These are phyloP conservation scores for Apodemia mormo DNA, from an alignment of 2,888 invertebrate species.

Conservation along the genomic window DNA sequence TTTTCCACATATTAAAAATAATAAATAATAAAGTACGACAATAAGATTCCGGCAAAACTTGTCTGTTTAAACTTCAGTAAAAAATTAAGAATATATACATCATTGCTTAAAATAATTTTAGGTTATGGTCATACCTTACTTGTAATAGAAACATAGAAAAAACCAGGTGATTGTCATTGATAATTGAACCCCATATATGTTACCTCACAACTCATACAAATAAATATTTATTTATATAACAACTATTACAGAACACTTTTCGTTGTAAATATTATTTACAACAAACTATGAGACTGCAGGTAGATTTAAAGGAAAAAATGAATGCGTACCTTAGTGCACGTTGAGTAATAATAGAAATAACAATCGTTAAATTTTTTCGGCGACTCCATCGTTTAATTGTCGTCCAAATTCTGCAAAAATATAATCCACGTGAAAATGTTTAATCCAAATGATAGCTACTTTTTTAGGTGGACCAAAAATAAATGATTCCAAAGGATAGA, in stretches of 20 bases:
- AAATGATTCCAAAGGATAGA: conserved; percentile 29
- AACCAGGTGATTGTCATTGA: background rate
- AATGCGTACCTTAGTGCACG: conserved; percentile 88
- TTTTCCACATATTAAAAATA: too few relatives aligned
- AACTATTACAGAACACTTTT: background rate
- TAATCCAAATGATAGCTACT: conserved; percentile 62
- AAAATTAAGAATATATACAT: too few relatives aligned
- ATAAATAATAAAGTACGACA: too few relatives aligned
- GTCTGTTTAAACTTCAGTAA: too few relatives aligned
- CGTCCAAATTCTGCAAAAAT: conserved; percentile 27
- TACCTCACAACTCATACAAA: conserved; percentile 1
- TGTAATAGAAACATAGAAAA: background rate
- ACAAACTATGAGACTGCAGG: background rate
- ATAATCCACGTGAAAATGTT: conserved; percentile 27
- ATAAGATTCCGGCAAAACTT: too few relatives aligned
- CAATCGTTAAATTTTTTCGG: conserved; percentile 91
- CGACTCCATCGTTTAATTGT: conserved; percentile 82
- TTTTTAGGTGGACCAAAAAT: conserved; percentile 65
- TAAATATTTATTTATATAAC: conserved; percentile 28
- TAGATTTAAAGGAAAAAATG: conserved; percentile 12
- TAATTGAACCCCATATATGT: background rate
- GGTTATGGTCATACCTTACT: background rate
- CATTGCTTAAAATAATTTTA: background rate
- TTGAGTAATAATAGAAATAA: conserved; percentile 94
- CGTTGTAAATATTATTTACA: background rate